Conservation (phyloP, 2,113 vertebrate genomes). For the Elephantulus edwardii region DNA sequence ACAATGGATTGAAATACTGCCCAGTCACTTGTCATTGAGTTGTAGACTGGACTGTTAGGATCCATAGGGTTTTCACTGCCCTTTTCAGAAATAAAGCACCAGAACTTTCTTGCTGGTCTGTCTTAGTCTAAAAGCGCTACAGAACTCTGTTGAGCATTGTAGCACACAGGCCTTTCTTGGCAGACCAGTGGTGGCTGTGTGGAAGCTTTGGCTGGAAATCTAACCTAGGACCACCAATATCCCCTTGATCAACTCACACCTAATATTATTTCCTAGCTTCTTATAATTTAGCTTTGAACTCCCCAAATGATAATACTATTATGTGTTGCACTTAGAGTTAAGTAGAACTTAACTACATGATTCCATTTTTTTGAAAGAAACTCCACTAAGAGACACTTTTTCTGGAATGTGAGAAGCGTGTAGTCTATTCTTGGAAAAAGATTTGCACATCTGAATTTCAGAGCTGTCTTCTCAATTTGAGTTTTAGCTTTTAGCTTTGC, state of each 20-base stretch:
- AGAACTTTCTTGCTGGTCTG: background rate
- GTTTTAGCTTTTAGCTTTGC: slow-evolving; percentile 12
- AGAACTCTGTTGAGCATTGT: background rate
- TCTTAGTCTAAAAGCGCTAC: background rate
- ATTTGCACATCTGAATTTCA: background rate
- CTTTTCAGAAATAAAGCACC: background rate
- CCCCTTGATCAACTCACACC: background rate
- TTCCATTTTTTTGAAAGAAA: background rate
- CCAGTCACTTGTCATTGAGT: background rate
- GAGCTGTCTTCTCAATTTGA: background rate
- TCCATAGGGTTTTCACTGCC: background rate
- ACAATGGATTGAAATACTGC: too few species aligned
- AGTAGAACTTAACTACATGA: background rate
- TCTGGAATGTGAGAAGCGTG: background rate
- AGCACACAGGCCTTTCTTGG: too few species aligned
- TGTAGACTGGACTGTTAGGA: background rate
- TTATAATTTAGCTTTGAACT: background rate
- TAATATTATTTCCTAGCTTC: background rate
- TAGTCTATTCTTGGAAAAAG: background rate
- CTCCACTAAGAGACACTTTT: background rate
- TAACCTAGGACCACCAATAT: background rate
- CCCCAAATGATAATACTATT: background rate
- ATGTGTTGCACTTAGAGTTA: slow-evolving; percentile 10
- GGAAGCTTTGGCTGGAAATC: background rate
- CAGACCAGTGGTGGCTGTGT: too few species aligned